These are phyloP conservation scores for Sebastes glaucus DNA, from an alignment of 2,797 vertebrate species.

Conservation along the genomic window DNA sequence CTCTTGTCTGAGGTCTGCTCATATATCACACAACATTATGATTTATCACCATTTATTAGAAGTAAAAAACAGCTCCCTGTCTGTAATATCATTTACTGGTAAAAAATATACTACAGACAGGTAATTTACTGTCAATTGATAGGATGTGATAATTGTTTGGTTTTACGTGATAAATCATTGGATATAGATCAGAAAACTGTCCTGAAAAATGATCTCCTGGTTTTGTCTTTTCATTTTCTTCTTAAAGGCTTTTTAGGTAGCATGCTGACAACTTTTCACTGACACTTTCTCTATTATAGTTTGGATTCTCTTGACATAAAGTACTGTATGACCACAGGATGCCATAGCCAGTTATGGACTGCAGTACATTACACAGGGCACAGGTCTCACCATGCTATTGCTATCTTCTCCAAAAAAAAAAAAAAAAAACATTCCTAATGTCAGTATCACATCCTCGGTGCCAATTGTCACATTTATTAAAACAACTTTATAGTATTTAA, in stretches of 20 bases:
- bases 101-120: slow-evolving; percentile 14
- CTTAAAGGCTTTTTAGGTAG: slow-evolving; percentile 15
- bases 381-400: slow-evolving; percentile 18
- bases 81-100: slow-evolving; percentile 33
- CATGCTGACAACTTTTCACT: slow-evolving; percentile 22
- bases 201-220: slow-evolving; percentile 5
- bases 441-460: slow-evolving; percentile 1
- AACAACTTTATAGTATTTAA: not conserved
- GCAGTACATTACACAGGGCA: slow-evolving; percentile 37
- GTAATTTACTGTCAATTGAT: slow-evolving; percentile 11
- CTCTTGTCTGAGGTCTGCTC: slow-evolving; percentile 50
- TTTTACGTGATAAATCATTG: slow-evolving; percentile 19
- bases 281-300: slow-evolving; percentile 15
- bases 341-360: slow-evolving; percentile 20
- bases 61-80: slow-evolving; percentile 21
- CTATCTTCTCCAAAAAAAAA: slow-evolving; percentile 4
- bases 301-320: slow-evolving; percentile 2
- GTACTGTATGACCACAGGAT: not conserved
- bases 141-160: slow-evolving; percentile 26
- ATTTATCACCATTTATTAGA: slow-evolving; percentile 32
- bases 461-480: slow-evolving; percentile 3
- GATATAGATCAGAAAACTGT: slow-evolving; percentile 26
- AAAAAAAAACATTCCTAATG: not conserved
- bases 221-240: slow-evolving; percentile 8
- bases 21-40: slow-evolving; percentile 31